Evolutionary conservation across 2,888 invertebrate genomes (phyloP), one percentile per base, ranked within the genome.

Genomic region (Schizaphis graminum): DNA sequence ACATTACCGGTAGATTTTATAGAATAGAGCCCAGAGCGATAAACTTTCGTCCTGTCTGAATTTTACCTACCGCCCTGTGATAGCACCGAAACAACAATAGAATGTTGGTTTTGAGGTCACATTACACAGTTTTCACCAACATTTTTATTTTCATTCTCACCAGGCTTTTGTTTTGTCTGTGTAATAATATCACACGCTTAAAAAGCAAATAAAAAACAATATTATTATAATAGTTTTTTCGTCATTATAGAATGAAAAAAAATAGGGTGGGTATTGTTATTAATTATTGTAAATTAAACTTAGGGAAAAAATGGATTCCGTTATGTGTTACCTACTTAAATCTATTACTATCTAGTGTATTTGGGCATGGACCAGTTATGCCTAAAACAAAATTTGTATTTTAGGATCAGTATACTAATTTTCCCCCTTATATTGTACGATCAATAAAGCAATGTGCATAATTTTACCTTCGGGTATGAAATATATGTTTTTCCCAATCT

Each of bases 21-120:
- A 26, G 57, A 35, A 86, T 28, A 61, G n/a, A 26, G 13, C 26
- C 41, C 47, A 26, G 4, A 24, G 44, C 57, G 28, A 86, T 86
- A 86, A 91, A 91, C 91, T 85, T 57, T 47, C 57, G 47, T 44
- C 44, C 91, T 41, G 57, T 86, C 47, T 47, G 16, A 35, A 35
- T 56, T 91, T 61, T 86, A 56, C 86, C 57, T 61, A 47, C 91
- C n/a, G n/a, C 57, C 57, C 47, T 8, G 16, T 53, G 41, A 91
- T 91, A 84, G 11, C 24, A 16, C 47, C 21, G 57, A 86, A 57
- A 86, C 35, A 77, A 91, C 91, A 91, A 91, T 91, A 16, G 86
- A 47, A 86, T 35, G 57, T 86, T 35, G 44, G 47, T 91, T 86
- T 91, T 86, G 91, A 86, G 61, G 57, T 91, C 57, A 47, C 47